Conservation (phyloP, 2,888 invertebrate genomes). For the Chaitophorus viminalis region DNA sequence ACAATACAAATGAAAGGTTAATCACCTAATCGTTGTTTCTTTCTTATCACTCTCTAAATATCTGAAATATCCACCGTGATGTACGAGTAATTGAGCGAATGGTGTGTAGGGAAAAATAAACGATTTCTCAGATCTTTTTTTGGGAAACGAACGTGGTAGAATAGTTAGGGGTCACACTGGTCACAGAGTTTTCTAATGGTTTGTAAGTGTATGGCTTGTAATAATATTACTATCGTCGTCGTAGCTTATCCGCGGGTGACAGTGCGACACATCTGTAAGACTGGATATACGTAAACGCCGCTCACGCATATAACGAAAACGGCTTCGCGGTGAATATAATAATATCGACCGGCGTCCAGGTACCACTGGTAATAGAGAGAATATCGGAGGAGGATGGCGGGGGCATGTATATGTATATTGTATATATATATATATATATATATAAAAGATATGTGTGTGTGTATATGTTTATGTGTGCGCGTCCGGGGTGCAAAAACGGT, state of each 20-base stretch:
- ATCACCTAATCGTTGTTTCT: background rate
- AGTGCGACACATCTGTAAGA: background rate
- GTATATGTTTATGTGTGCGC: conserved; percentile 2
- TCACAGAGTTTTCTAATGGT: background rate
- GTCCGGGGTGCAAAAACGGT: background rate
- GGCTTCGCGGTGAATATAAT: conserved; percentile 12
- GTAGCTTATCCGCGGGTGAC: background rate
- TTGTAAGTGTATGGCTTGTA: background rate
- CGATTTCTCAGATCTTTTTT: background rate
- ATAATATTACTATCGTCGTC: too few relatives aligned
- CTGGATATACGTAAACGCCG: background rate
- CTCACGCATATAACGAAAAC: background rate
- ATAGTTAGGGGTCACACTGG: background rate
- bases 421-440: background rate
- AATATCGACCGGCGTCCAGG: conserved; percentile 54
- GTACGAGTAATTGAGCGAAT: background rate
- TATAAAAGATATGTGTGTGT: background rate
- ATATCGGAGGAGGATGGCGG: conserved; percentile 15
- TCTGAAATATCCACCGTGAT: background rate
- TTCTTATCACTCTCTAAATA: background rate
- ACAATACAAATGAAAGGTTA: background rate
- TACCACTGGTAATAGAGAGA: conserved; percentile 16
- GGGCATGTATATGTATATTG: background rate
- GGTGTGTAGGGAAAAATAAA: background rate
- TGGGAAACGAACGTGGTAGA: background rate